Base-by-base conservation (phyloP, 2,888 invertebrate species). In the Coleophora deauratella region DNA sequence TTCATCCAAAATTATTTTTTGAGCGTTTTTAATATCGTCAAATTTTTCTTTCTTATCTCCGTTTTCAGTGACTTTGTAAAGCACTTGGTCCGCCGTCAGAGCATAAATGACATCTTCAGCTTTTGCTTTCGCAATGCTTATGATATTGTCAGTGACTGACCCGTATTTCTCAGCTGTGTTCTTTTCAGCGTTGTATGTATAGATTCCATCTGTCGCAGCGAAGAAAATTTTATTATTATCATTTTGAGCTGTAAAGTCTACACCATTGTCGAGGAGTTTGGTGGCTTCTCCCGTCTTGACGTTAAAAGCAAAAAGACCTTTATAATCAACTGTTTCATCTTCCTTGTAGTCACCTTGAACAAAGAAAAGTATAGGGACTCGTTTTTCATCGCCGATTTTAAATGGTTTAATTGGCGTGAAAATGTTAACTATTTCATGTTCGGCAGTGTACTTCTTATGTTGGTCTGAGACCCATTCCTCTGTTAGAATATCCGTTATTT, bases 21-120 rank as follows among this genome's bases (percentile, higher is more conserved):
- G 56, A 0, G 75, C 75, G 7, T 71, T 60, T 0, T 52, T 55
- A 3, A 72, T 53, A 7, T 59, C 55, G 0, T 62, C 55, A 0
- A 80, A 12, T 43, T 62, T 57, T 4, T 62, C 62, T 34, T 72
- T 76, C 13, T 59, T 63, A 0, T 55, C 67, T 1, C 78, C 81
- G 2, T 62, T 52, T 9, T 75, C 64, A 6, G 66, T 65, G 0
- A 80, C 70, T 54, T 71, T 74, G 50, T 63, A 78, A 0, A 81
- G 35, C 21, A 63, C 52, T 12, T 70, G 53, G 15, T 68, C 58
- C 21, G 66, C 63, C 3, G 72, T 73, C 1, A 82, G 35, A 14
- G 71, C 64, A 47, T 74, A 82, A 2, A 81, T 53, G 0, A 41
- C 14, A 31, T 72, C 31, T 4, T 10, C 57, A 1, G 55, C 54